Evolutionary conservation across 2,797 vertebrate genomes (phyloP).

Genomic region (Bradypodion ventrale): DNA sequence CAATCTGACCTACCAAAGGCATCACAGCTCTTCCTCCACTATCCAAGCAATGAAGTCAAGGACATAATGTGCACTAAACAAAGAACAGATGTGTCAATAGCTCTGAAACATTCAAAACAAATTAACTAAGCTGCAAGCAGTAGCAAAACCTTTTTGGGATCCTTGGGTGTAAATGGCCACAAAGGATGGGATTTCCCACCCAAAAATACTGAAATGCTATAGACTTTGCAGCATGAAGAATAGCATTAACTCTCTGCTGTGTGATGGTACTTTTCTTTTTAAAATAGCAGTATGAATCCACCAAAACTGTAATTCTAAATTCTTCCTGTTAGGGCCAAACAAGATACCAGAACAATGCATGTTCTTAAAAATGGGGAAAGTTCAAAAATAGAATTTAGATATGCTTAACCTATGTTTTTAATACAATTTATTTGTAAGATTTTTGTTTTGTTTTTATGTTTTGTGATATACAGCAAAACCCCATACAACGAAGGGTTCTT

Average conservation of each 20-base stretch:
- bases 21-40: background rate
- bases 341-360: background rate
- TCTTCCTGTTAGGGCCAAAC: background rate
- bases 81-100: background rate
- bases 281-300: background rate
- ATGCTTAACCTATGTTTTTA: background rate
- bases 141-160: background rate
- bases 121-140: background rate
- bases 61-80: background rate
- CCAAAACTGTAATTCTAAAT: background rate
- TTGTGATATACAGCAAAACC: too few species aligned
- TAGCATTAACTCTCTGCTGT: background rate
- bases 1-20: background rate
- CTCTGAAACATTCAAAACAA: background rate
- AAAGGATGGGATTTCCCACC: background rate
- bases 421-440: background rate
- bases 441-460: background rate
- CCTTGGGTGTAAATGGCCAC: background rate
- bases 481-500: too few species aligned
- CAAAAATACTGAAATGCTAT: background rate
- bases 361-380: background rate
- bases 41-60: background rate
- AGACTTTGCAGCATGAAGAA: background rate
- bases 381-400: background rate
- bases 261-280: background rate